Base-by-base conservation (phyloP, 1,140 invertebrate genomes). In the Drosophila dunni region DNA sequence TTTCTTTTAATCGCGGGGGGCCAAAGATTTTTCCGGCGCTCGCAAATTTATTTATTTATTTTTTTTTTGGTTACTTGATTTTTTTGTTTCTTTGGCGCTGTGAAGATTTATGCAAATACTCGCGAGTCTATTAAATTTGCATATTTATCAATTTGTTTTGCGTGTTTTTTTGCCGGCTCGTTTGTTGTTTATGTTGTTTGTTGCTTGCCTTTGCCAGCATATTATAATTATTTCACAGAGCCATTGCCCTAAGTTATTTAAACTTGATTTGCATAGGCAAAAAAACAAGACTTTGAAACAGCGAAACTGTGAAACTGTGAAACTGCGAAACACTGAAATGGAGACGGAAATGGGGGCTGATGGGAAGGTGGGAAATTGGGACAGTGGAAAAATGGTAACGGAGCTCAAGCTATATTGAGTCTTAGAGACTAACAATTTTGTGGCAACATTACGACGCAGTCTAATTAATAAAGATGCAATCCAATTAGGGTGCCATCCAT, bases 381-480 rank as follows among this genome's bases (percentile, higher is more conserved):
- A 11, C n/a, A 17, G 54, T 24, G 24, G 24, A 0, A 29, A 29
- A 29, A 3, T 29, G 6, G 3, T 29, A 29, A 29, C 24, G 0
- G 50, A 53, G 48, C 44, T 46, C 9, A 46, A 17, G n/a, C 33
- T 36, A 3, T 24, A 17, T 20, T n/a, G 7, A 29, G 13, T 51
- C 48, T 51, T 20, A 2, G 15, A 13, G 50, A 29, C 3, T 15
- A 9, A 46, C 38, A 62, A 70, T 65, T 61, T 44, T 70, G 78
- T 45, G 51, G 61, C 50, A 71, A 44, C 66, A 75, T 70, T 73
- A 60, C 67, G 42, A 38, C 66, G 42, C 50, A 81, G 73, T 68
- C 77, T 89, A 88, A 88, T 88, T 88, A 88, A 88, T 89, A 79
- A 78, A 66, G 72, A 74, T 86, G 79, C 83, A 88, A 88, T 89